A percentile compares a stretch with the other conserved stretches of the same genome.
Evolutionary conservation across 1,140 invertebrate genomes (phyloP).

Genomic region (Acromyrmex echinatior): DNA sequence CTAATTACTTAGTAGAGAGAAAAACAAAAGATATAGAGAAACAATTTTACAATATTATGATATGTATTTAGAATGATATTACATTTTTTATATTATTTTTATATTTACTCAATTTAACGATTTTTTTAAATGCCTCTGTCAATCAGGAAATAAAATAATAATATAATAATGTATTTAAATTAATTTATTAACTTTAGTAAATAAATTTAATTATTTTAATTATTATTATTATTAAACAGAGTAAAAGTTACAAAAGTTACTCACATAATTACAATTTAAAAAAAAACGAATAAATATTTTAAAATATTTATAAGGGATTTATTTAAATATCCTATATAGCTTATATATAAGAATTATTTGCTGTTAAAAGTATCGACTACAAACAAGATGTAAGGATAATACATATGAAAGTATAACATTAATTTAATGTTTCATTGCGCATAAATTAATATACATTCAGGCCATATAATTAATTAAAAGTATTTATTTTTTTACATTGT

Average conservation of each 20-base stretch:
- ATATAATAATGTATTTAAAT: neutral
- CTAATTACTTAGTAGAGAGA: neutral
- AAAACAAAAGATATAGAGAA: neutral
- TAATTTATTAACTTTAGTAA: neutral
- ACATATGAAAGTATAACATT: conserved; percentile 38
- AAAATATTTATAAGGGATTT: neutral
- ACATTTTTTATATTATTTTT: neutral
- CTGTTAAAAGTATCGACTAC: neutral
- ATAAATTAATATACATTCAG: conserved; percentile 20
- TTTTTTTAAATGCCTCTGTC: neutral
- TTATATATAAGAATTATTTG: neutral
- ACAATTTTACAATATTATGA: neutral
- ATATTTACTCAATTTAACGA: neutral
- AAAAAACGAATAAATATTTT: neutral
- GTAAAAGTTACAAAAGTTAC: neutral
- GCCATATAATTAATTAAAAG: neutral
- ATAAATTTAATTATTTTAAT: neutral
- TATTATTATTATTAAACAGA: neutral
- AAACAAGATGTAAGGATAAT: conserved; percentile 7
- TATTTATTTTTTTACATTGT: conserved; percentile 26
- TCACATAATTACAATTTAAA: neutral
- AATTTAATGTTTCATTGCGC: conserved; percentile 53
- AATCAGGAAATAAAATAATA: neutral
- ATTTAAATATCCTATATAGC: neutral
- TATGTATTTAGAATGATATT: neutral